Evolutionary conservation across 2,113 vertebrate genomes (phyloP), one percentile per base, ranked within the genome.

Genomic region (Cisticola juncidis): DNA sequence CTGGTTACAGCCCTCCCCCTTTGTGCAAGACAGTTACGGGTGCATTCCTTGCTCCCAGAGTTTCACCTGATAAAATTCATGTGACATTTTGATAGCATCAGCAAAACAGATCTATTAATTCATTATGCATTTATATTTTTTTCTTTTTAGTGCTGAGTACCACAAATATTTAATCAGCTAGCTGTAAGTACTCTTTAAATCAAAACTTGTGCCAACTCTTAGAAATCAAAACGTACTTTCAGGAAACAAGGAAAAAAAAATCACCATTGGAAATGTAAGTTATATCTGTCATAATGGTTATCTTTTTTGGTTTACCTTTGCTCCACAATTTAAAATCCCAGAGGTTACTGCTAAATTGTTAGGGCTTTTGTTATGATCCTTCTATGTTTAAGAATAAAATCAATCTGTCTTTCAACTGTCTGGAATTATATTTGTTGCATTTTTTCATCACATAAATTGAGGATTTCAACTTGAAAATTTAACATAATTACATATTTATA

Each of bases 151-250:
- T 61, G 17, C 33, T 28, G 33, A 47, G 24, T 79, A 21, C 14
- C 9, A 53, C 47, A 69, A 87, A 90, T 91, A 71, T 38, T 92
- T 94, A 51, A 58, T 85, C 56, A 94, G 19, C 17, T 66, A 81
- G 28, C 36, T 94, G 8, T 64, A 71, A 87, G 73, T 84, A 56
- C 62, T 69, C 25, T 68, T 78, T 56, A 78, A 84, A 93, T 79
- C 35, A 79, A 71, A 88, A 85, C 14, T 62, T 74, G 10, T 77
- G 25, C 53, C 53, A 93, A 3, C 23, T 83, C 44, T 45, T 68
- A 47, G 25, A 69, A 72, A 69, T 60, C 20, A 77, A 77, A 91
- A 58, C 9, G 6, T 65, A 40, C 4, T 69, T 68, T 20, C 57
- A 76, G 33, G 29, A 74, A 62, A 61, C 3, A 4, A 33, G 22